Evolutionary conservation across 2,113 vertebrate species (phyloP), one percentile per base, ranked within the genome.

Genomic region (Albula glossodonta): DNA sequence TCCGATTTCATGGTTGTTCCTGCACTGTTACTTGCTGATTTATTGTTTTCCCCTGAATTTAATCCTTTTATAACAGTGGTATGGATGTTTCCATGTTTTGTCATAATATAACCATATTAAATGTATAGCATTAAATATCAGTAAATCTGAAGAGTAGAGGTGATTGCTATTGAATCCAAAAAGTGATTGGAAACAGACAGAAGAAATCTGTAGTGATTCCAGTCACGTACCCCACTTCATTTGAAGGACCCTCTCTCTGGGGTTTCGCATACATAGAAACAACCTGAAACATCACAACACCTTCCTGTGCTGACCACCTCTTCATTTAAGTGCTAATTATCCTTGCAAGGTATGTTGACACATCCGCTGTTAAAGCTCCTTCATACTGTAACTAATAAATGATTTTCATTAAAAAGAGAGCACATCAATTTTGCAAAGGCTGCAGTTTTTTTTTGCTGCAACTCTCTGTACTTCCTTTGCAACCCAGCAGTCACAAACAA

Each of bases 131-230:
- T 57, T 83, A 83, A 53, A 19, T 83, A 31, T 60, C 60, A 60
- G 52, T n/a, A 83, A 83, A 83, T 41, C 82, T 4, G n/a, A 57
- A 48, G 22, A 25, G 48, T 12, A 56, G 82, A 83, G 82, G 9
- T 19, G 52, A 83, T 83, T 83, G 57, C 60, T 60, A 83, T 60
- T 83, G 52, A 83, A 83, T 41, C 41, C 53, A n/a, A 41, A 41
- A 41, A 41, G 81, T 52, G 13, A 5, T 60, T 57, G 25, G 11
- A 63, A 57, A 60, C 4, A n/a, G 25, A 48, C 9, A n/a, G 80
- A 19, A 79, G 49, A 7, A 51, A 9, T 10, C 15, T 19, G 22
- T 2, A 56, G 53, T 56, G 53, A 56, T 56, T 56, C 53, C 51
- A 52, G 80, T 81, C 78, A 80, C 78, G 78, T 13, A 80, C 13